Conservation (phyloP, 2,797 vertebrate genomes). For the Kryptopterus vitreolus region DNA sequence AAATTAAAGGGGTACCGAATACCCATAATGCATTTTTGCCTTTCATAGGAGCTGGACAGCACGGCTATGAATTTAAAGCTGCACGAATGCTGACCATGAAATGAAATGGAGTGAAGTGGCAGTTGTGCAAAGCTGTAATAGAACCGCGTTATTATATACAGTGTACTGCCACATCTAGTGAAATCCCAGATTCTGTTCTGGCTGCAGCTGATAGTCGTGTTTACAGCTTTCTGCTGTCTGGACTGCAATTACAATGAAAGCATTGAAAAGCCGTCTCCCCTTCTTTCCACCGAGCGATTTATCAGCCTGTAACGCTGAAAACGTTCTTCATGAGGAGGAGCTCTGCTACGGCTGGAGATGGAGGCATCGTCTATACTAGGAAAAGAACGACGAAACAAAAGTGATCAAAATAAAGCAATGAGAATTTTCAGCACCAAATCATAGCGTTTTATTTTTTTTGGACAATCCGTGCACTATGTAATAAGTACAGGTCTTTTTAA, state of each 20-base stretch:
- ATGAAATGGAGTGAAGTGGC: slow-evolving; percentile 3
- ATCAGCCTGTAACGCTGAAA: not conserved
- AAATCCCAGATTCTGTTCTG: not conserved
- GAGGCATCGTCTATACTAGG: not conserved
- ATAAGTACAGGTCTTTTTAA: not conserved
- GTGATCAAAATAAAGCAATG: not conserved
- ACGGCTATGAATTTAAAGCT: not conserved
- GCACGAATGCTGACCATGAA: not conserved
- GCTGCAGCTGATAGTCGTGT: slow-evolving; percentile 1
- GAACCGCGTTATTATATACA: not conserved
- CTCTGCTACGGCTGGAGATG: not conserved
- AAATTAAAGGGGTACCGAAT: not conserved
- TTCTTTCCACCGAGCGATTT: not conserved
- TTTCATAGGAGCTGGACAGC: not conserved
- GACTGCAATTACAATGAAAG: not conserved
- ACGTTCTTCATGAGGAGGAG: not conserved
- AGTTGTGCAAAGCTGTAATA: not conserved
- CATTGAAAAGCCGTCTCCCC: not conserved
- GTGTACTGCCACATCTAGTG: not conserved
- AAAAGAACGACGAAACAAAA: no score
- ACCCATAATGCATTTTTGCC: not conserved
- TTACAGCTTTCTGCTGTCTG: not conserved
- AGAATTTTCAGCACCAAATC: not conserved
- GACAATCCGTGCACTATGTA: not conserved
- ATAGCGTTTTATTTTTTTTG: not conserved